Percentiles rank a stretch among this genome's conserved stretches.
phyloP scores from a whole-genome alignment of 2,888 invertebrate genomes.

The Cheiracanthium punctorium region DNA sequence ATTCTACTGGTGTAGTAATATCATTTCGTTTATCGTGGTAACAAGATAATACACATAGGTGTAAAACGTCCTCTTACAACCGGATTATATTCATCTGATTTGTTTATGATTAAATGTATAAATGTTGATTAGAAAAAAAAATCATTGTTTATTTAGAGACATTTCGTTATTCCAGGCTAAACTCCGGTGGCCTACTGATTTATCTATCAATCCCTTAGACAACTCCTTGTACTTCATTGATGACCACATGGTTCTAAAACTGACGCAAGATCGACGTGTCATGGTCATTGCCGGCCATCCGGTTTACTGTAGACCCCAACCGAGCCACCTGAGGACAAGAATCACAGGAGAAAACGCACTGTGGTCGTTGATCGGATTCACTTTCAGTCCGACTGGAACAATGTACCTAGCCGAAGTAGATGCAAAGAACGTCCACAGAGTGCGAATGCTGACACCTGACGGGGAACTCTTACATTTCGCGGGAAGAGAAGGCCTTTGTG shows the following conservation, averaged over 20 bases:
- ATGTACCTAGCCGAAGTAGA: slow-evolving; percentile 97
- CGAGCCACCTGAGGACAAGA: slow-evolving; percentile 74
- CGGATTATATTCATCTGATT: too few relatives aligned
- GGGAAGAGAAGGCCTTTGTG: slow-evolving; percentile 92
- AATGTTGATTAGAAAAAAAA: too few relatives aligned
- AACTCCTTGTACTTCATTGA: slow-evolving; percentile 96
- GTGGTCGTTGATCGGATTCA: slow-evolving; percentile 93
- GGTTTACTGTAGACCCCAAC: slow-evolving; percentile 85
- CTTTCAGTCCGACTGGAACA: slow-evolving; percentile 88
- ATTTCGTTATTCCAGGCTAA: slow-evolving; percentile 84
- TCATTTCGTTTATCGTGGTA: too few relatives aligned
- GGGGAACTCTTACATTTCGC: slow-evolving; percentile 95
- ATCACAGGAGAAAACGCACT: slow-evolving; percentile 88
- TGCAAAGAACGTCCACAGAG: slow-evolving; percentile 93
- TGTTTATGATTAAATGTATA: too few relatives aligned
- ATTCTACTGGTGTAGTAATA: too few relatives aligned
- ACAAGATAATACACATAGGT: too few relatives aligned
- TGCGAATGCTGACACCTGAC: slow-evolving; percentile 92
- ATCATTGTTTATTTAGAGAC: too few relatives aligned
- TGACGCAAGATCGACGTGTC: slow-evolving; percentile 90
- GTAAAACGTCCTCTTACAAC: too few relatives aligned
- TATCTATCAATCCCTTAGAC: slow-evolving; percentile 96
- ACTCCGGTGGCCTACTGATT: slow-evolving; percentile 95
- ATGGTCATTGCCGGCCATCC: slow-evolving; percentile 95
- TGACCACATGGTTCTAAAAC: slow-evolving; percentile 91